Evolutionary conservation across 2,113 vertebrate species (phyloP), one percentile per base, ranked within the genome.

Genomic region (Silurus meridionalis): DNA sequence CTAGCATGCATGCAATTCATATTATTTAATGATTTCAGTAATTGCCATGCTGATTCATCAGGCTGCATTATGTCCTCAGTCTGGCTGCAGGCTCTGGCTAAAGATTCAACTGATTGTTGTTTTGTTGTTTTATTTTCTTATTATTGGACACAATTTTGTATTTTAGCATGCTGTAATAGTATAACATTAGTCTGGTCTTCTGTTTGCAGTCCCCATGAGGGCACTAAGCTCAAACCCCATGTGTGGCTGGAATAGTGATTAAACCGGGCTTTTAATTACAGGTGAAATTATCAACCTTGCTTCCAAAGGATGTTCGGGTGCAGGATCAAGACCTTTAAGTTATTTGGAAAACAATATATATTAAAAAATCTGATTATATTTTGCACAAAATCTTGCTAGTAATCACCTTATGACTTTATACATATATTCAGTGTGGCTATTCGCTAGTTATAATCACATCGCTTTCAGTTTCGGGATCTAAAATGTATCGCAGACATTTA

Each of bases 241-340:
- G 48, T 82, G 85, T 84, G 84, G 53, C 52, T 87, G 50, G 15
- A 87, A 79, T 77, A 82, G 80, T 89, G 86, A 87, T 87, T 87
- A 89, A 89, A 85, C 61, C 3, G n/a, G 83, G 79, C 83, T 63
- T 78, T 87, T 89, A 87, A 89, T 85, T 87, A 89, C 83, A 85
- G 85, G 67, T 71, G 46, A 87, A 74, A 48, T 85, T n/a, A 77
- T 21, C 46, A 61, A 57, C n/a, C 52, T 77, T 52, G 17, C 37
- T 85, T 60, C 37, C 17, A 66, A 75, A 64, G 8, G 19, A 50
- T 86, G n/a, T 86, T 82, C 11, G 48, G 63, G 75, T 37, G 52
- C 28, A 80, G 63, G 63, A 80, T 85, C 50, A 53, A 50, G 72
- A 74, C 11, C 28, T 46, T 15, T 23, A 1, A 83, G 55, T 57